These are phyloP conservation scores for Neoniphon sammara DNA, from an alignment of 2,797 vertebrate species.

Conservation along the genomic window DNA sequence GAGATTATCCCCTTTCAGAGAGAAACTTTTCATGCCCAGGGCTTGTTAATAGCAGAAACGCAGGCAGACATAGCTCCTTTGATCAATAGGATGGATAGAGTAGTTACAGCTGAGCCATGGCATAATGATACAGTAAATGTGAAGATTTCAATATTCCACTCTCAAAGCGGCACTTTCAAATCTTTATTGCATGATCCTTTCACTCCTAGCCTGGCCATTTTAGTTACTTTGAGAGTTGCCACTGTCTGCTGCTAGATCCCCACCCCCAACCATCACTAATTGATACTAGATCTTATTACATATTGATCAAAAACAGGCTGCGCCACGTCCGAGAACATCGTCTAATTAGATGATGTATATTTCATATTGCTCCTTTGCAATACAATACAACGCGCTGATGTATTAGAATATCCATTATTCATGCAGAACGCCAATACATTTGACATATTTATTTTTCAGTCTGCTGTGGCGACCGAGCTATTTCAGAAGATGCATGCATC, in stretches of 20 bases:
- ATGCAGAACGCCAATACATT: slow-evolving; percentile 73
- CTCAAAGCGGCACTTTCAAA: slow-evolving; percentile 63
- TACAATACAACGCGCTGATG: slow-evolving; percentile 75
- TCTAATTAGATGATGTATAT: slow-evolving; percentile 82
- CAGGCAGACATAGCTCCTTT: slow-evolving; percentile 55
- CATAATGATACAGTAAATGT: slow-evolving; percentile 64
- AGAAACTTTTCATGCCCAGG: slow-evolving; percentile 31
- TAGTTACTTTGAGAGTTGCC: slow-evolving; percentile 60
- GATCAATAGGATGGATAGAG: slow-evolving; percentile 64
- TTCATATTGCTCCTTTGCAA: slow-evolving; percentile 75
- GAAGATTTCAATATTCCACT: slow-evolving; percentile 62
- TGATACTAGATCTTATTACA: slow-evolving; percentile 81
- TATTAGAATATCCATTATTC: slow-evolving; percentile 81
- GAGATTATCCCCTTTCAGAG: slow-evolving; percentile 32
- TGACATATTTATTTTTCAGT: slow-evolving; percentile 79
- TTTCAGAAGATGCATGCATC: slow-evolving; percentile 70
- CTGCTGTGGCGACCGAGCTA: slow-evolving; percentile 65
- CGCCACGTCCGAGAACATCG: slow-evolving; percentile 71
- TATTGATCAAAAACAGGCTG: slow-evolving; percentile 80
- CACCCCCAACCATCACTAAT: slow-evolving; percentile 73
- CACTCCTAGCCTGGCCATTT: slow-evolving; percentile 49
- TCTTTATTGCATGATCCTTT: slow-evolving; percentile 62
- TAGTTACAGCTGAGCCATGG: slow-evolving; percentile 56
- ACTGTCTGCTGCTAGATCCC: slow-evolving; percentile 53
- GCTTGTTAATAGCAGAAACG: slow-evolving; percentile 44